Evolutionary conservation across 2,113 vertebrate genomes (phyloP).

Genomic region (Dermatemys mawii): DNA sequence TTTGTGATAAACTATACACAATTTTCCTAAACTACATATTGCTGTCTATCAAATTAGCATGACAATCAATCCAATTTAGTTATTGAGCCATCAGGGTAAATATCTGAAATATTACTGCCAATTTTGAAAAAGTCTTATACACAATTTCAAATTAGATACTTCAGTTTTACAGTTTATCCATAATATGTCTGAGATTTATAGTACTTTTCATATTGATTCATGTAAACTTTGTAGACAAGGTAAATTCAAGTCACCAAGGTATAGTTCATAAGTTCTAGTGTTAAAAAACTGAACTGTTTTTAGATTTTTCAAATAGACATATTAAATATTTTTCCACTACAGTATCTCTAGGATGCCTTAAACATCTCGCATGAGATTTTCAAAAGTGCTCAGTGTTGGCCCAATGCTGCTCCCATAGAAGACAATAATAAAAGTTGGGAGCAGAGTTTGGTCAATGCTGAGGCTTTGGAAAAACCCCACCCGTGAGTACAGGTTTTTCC

Average conservation of each 20-base stretch:
- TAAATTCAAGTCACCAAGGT: neutral
- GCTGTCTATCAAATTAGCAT: accelerated
- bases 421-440: neutral
- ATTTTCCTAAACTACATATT: accelerated
- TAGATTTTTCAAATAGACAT: neutral
- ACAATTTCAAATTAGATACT: accelerated
- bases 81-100: neutral
- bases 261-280: neutral
- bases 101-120: neutral
- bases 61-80: neutral
- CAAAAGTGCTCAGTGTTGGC: neutral
- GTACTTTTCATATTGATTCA: neutral
- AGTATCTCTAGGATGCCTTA: neutral
- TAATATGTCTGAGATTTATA: neutral
- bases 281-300: neutral
- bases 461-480: neutral
- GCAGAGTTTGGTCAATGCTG: neutral
- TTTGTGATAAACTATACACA: neutral
- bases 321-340: neutral
- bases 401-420: neutral
- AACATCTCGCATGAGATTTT: neutral
- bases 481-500: neutral
- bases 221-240: neutral
- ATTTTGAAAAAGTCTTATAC: neutral
- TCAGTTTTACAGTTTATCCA: neutral